phyloP scores from a whole-genome alignment of 2,797 vertebrate genomes.

The Rhynchotus rufescens region DNA sequence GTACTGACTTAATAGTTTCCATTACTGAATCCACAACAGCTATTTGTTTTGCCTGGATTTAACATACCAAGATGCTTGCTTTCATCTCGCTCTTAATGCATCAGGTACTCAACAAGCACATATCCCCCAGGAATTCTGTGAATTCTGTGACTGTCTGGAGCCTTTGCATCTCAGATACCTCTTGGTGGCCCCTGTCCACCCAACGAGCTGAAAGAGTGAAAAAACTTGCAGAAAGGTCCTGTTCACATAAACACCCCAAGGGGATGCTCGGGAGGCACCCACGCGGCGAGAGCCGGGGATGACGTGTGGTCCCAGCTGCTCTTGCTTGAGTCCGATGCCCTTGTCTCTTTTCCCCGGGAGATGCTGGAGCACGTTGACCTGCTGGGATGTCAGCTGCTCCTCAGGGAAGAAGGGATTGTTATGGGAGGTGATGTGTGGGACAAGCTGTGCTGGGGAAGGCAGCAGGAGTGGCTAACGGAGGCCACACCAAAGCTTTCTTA shows the following conservation, averaged over 20 bases:
- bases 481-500: accelerated
- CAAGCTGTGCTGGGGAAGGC: neutral
- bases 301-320: neutral
- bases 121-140: neutral
- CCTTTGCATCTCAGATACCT: neutral
- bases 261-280: neutral
- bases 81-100: neutral
- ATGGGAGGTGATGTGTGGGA: neutral
- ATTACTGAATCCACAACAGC: neutral
- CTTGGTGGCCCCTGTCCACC: neutral
- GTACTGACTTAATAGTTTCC: neutral
- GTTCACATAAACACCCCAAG: neutral
- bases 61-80: neutral
- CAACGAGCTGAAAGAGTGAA: neutral
- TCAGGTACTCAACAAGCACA: neutral
- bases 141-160: neutral
- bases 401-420: neutral
- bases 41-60: neutral
- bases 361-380: neutral
- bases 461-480: neutral
- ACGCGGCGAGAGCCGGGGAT: neutral
- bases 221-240: neutral
- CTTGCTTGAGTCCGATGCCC: neutral
- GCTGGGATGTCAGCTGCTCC: neutral
- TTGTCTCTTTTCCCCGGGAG: neutral